These are phyloP conservation scores for Eupeodes corollae DNA, from an alignment of 1,140 invertebrate species.

Conservation along the genomic window DNA sequence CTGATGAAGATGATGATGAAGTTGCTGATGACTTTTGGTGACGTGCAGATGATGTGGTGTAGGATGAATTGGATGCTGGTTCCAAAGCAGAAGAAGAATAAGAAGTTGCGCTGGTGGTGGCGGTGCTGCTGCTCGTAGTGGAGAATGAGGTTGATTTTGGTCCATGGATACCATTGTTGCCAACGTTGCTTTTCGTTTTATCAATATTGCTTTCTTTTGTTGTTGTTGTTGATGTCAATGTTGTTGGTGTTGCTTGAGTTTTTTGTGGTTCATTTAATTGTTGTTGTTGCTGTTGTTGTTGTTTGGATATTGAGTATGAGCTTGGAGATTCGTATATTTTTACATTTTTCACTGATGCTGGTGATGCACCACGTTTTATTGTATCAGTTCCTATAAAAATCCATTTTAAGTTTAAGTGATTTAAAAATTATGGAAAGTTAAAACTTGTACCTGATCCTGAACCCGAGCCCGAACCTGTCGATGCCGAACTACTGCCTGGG, in stretches of 20 bases:
- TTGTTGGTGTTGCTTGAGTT: conserved; percentile 11
- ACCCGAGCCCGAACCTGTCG: conserved; percentile 34
- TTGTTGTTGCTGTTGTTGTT: conserved; percentile 10
- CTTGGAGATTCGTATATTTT: conserved; percentile 32
- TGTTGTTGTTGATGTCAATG: conserved; percentile 13
- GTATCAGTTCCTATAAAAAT: conserved; percentile 31
- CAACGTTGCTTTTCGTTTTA: conserved; percentile 1
- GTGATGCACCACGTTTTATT: conserved; percentile 36
- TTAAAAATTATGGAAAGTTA: background rate
- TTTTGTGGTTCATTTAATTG: background rate
- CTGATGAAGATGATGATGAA: conserved; percentile 31
- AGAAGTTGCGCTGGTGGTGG: background rate
- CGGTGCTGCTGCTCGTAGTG: background rate
- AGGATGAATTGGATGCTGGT: no score
- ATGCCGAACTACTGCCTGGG: conserved; percentile 38
- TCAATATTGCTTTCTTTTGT: background rate
- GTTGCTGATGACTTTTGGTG: conserved; percentile 33
- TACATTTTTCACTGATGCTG: conserved; percentile 30
- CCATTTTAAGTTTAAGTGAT: background rate
- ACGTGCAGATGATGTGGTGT: background rate
- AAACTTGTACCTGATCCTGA: conserved; percentile 36
- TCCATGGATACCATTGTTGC: no score
- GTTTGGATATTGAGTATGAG: conserved; percentile 21
- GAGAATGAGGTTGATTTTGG: background rate
- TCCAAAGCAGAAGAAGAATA: no score